Base-by-base conservation (phyloP, 1,140 invertebrate genomes). In the Metopolophium dirhodum region DNA sequence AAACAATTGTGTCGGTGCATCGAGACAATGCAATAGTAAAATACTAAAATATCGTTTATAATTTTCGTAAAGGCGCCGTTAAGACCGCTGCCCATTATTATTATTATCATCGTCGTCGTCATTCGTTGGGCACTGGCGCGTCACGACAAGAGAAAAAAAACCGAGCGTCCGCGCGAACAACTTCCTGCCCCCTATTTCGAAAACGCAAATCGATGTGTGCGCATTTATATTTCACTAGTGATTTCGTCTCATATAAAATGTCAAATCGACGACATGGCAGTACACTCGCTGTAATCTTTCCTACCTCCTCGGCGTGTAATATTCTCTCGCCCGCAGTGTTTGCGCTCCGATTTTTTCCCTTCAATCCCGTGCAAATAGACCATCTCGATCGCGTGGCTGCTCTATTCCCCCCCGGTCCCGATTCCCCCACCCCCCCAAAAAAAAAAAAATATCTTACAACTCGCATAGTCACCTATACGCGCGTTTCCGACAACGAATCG, bases 151-250 rank as follows among this genome's bases (percentile, higher is more conserved):
- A 18, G n/a, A 68, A 77, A 18, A 14, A 8, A 23, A 0, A 1
- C n/a, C n/a, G n/a, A 51, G 3, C 30, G 57, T 77, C 14, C 61
- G n/a, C n/a, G 61, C 26, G 61, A 77, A 30, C n/a, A 22, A n/a
- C n/a, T n/a, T n/a, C 51, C 0, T 7, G 0, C 0, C 0, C 6
- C n/a, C 30, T 1, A 3, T 30, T 77, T 18, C n/a, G 20, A 7
- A 77, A 77, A 77, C 1, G 14, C 61, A 77, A 77, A 18, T 77
- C n/a, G n/a, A n/a, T n/a, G 3, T 47, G 47, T 26, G 11, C 4
- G 45, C 8, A 47, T 11, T 47, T 61, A 61, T 18, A n/a, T 18
- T 20, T n/a, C 14, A n/a, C 61, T 77, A 4, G 30, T n/a, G 61
- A 77, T 77, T 77, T 77, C 14, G 51, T 22, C 49, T 51, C 49